Conservation (phyloP, 2,113 vertebrate genomes). For the Siphamia tubifer region DNA sequence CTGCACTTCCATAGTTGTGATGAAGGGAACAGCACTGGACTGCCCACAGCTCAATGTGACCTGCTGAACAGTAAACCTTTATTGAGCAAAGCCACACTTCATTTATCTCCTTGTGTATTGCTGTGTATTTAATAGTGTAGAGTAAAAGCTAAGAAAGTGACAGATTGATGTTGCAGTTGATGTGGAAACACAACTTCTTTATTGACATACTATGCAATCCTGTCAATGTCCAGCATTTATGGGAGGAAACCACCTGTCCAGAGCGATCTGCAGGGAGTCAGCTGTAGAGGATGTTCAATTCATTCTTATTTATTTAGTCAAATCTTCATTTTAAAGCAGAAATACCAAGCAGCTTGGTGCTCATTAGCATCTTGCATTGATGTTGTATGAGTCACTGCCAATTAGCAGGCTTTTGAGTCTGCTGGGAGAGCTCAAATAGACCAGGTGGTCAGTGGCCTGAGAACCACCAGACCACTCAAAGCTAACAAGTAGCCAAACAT, state of each 20-base stretch:
- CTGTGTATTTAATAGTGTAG: background rate
- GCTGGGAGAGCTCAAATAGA: background rate
- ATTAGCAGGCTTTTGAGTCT: background rate
- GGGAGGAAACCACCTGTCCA: background rate
- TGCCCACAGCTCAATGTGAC: slow-evolving; percentile 29
- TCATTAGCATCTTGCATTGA: background rate
- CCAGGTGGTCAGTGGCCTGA: slow-evolving; percentile 1
- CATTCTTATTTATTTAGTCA: slow-evolving; percentile 3
- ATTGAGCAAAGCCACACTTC: slow-evolving; percentile 28
- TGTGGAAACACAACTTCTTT: background rate
- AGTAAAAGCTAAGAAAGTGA: slow-evolving; percentile 10
- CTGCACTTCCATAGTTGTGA: background rate
- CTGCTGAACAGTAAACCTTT: slow-evolving; percentile 31
- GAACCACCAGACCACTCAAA: background rate
- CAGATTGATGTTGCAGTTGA: slow-evolving; percentile 24
- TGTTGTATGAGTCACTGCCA: background rate
- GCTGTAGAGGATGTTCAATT: background rate
- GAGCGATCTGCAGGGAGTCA: background rate
- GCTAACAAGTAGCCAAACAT: no score
- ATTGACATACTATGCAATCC: background rate
- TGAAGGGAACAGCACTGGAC: background rate
- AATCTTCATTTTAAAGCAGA: background rate
- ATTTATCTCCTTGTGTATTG: slow-evolving; percentile 21
- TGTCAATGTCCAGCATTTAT: background rate
- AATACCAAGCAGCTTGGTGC: slow-evolving; percentile 7